Evolutionary conservation across 2,888 invertebrate genomes (phyloP).

Genomic region (Eugnorisma glareosa): DNA sequence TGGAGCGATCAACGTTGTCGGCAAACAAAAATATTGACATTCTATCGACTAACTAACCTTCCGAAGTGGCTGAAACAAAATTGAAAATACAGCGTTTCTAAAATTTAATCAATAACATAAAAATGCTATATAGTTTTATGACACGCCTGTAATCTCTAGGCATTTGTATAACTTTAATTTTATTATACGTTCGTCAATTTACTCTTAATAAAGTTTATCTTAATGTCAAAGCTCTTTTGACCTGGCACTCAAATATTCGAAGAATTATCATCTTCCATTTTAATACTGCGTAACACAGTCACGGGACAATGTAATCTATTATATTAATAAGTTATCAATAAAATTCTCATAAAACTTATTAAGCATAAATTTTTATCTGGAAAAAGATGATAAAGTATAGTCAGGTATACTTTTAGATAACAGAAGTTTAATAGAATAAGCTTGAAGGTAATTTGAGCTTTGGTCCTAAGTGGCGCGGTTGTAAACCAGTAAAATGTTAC

Average conservation of each 20-base stretch:
- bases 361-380: constrained; percentile 48
- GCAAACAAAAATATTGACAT: constrained; percentile 59
- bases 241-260: constrained; percentile 46
- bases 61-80: not conserved
- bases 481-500: constrained; percentile 83
- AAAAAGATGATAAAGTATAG: constrained; percentile 67
- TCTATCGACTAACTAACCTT: constrained; percentile 37
- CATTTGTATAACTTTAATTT: constrained; percentile 45
- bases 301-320: constrained; percentile 51
- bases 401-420: constrained; percentile 64
- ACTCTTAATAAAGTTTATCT: constrained; percentile 60
- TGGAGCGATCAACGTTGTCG: constrained; percentile 56
- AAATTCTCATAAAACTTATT: constrained; percentile 58
- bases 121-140: constrained; percentile 40
- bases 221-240: constrained; percentile 48
- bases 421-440: constrained; percentile 70
- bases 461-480: constrained; percentile 79
- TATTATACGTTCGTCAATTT: constrained; percentile 60
- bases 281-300: constrained; percentile 58
- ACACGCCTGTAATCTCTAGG: constrained; percentile 29
- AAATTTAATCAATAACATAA: constrained; percentile 39
- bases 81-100: constrained; percentile 1
- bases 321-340: constrained; percentile 56
- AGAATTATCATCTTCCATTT: constrained; percentile 52
- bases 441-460: constrained; percentile 80